phyloP scores from a whole-genome alignment of 2,888 invertebrate species.

The Tinea trinotella region DNA sequence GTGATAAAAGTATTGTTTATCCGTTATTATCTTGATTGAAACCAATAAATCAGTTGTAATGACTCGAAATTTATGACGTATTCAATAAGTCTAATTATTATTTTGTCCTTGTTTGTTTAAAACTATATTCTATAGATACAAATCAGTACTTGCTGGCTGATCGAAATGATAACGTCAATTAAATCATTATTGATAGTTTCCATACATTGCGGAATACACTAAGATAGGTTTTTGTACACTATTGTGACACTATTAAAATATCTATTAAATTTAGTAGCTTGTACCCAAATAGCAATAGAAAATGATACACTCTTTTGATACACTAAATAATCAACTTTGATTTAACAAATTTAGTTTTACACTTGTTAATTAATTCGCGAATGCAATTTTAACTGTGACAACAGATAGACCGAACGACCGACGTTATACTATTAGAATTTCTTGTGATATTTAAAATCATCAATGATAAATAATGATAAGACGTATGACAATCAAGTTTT shows the following conservation, averaged over 20 bases:
- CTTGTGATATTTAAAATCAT: background rate
- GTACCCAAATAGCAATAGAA: too few species aligned
- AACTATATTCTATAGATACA: conserved; percentile 7
- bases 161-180: conserved; percentile 12
- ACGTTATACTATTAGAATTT: background rate
- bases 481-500: conserved; percentile 6
- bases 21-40: conserved; percentile 22
- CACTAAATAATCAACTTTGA: too few species aligned
- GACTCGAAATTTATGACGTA: conserved; percentile 25
- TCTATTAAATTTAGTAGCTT: too few species aligned
- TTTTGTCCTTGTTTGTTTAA: conserved; percentile 12
- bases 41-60: conserved; percentile 27
- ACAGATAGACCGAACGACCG: background rate
- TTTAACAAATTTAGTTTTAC: background rate
- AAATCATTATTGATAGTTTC: conserved; percentile 19
- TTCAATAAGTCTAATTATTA: conserved; percentile 4
- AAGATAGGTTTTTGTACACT: too few species aligned
- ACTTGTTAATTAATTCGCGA: background rate
- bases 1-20: conserved; percentile 10
- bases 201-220: conserved; percentile 2
- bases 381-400: conserved; percentile 7
- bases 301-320: too few species aligned
- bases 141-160: background rate
- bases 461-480: conserved; percentile 12
- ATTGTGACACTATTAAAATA: too few species aligned